These are phyloP conservation scores for Cavia porcellus DNA, from an alignment of 2,113 vertebrate genomes.

Conservation along the genomic window DNA sequence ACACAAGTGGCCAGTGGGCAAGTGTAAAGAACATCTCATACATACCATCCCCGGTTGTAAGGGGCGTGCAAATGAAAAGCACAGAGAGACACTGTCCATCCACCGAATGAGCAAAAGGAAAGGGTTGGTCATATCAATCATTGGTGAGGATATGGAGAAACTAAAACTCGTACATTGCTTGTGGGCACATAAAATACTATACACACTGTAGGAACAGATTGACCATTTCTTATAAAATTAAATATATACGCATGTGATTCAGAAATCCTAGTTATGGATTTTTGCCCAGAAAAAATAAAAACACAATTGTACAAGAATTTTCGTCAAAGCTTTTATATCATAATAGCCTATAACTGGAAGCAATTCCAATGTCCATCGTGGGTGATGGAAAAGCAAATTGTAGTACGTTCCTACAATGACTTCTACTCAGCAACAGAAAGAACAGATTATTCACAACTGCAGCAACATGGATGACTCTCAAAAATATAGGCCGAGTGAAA, in stretches of 20 bases:
- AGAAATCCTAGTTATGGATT: background rate
- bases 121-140: background rate
- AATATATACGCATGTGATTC: background rate
- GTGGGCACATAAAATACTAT: background rate
- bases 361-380: background rate
- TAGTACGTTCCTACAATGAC: background rate
- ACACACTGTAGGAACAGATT: background rate
- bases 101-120: background rate
- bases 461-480: background rate
- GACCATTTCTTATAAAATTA: background rate
- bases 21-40: background rate
- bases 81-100: background rate
- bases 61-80: background rate
- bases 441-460: background rate
- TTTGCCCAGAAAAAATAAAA: constrained; percentile 41
- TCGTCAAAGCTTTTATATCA: background rate
- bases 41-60: background rate
- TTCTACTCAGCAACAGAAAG: background rate
- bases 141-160: background rate
- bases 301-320: background rate
- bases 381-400: background rate
- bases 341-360: background rate
- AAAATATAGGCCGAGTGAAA: background rate
- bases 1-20: background rate
- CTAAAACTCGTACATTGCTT: background rate